These are phyloP conservation scores for Marronus borbonicus DNA, from an alignment of 2,888 invertebrate genomes.

Conservation along the genomic window DNA sequence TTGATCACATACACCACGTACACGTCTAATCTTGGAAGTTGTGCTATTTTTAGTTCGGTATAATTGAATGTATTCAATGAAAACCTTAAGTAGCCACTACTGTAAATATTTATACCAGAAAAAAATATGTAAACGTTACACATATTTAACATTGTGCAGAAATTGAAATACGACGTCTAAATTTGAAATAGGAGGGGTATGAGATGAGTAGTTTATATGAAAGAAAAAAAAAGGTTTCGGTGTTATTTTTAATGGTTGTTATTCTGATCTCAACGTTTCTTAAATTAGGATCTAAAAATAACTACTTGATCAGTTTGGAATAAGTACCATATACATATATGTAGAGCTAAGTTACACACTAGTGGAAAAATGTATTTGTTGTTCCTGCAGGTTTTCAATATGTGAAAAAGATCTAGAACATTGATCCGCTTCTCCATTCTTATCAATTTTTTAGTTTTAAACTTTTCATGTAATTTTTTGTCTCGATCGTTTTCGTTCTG, in stretches of 20 bases:
- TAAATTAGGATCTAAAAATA: too few relatives aligned
- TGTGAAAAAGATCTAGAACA: too few relatives aligned
- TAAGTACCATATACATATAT: too few relatives aligned
- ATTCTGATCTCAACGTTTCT: neutral
- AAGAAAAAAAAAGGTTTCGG: neutral
- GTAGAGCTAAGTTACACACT: too few relatives aligned
- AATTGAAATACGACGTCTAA: conserved; percentile 27
- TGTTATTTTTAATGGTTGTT: conserved; percentile 1
- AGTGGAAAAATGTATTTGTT: too few relatives aligned
- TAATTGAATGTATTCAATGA: conserved; percentile 24
- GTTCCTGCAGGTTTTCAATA: too few relatives aligned
- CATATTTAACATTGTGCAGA: conserved; percentile 38
- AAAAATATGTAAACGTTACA: conserved; percentile 28
- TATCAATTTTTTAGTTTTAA: too few relatives aligned
- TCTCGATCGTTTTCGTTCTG: too few relatives aligned
- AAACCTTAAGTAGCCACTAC: conserved; percentile 30
- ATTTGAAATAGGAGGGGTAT: conserved; percentile 7
- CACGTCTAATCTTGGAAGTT: neutral
- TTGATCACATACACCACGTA: neutral
- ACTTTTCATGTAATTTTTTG: too few relatives aligned
- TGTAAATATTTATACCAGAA: conserved; percentile 27
- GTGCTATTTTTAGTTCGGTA: conserved; percentile 2
- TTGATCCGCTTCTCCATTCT: too few relatives aligned
- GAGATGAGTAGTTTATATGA: neutral
- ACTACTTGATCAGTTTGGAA: too few relatives aligned